Percentiles rank a stretch among this genome's conserved stretches.
Conservation (phyloP, 64 coral and sea anemone species). For the Montipora capricornis region DNA sequence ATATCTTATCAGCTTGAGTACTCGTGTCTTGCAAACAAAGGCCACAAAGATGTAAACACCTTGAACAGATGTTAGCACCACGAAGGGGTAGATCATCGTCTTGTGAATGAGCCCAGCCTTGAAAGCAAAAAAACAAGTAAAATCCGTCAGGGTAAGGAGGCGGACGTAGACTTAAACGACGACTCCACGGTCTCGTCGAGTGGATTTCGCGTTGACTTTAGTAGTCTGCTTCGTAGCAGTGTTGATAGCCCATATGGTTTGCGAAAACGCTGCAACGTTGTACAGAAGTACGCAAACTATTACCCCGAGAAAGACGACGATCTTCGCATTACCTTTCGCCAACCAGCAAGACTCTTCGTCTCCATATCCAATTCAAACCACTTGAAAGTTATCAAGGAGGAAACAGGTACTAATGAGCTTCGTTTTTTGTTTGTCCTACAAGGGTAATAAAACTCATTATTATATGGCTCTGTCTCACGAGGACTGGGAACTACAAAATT, state of each 20-base stretch:
- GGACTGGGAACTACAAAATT: too few species aligned
- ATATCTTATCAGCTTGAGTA: conserved; percentile 36
- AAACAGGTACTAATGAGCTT: conserved; percentile 59
- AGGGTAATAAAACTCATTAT: too few species aligned
- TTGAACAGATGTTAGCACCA: conserved; percentile 85
- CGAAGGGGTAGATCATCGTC: conserved; percentile 82
- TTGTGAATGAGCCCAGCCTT: conserved; percentile 73
- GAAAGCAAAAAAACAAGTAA: conserved; percentile 95
- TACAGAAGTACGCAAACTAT: conserved; percentile 62
- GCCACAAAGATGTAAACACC: conserved; percentile 71
- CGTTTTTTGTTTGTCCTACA: neutral
- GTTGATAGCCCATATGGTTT: conserved; percentile 78
- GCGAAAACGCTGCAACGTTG: conserved; percentile 84
- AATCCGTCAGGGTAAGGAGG: conserved; percentile 92
- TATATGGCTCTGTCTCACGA: too few species aligned
- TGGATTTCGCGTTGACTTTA: conserved; percentile 58
- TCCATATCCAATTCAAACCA: conserved; percentile 84
- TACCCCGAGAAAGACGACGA: conserved; percentile 62
- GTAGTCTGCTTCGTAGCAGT: conserved; percentile 62
- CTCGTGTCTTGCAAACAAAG: conserved; percentile 57
- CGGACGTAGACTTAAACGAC: conserved; percentile 89
- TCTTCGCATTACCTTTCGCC: conserved; percentile 70
- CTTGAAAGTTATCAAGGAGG: conserved; percentile 69
- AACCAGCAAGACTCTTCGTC: conserved; percentile 78
- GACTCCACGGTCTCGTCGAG: conserved; percentile 37